phyloP scores from a whole-genome alignment of 1,140 invertebrate species.

The Xylocopa sonorina region DNA sequence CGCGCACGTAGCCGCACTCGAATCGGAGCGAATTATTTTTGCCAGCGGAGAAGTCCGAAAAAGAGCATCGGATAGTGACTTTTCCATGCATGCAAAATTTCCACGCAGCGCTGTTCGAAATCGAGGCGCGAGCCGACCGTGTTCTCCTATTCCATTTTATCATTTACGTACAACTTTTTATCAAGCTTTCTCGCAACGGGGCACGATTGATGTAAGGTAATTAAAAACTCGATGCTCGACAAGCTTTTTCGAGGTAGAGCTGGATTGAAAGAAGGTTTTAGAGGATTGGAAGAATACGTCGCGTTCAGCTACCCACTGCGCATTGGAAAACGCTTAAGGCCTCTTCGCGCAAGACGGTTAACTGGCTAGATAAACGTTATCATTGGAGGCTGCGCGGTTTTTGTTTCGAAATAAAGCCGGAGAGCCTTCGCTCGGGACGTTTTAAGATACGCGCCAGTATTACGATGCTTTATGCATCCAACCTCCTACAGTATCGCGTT shows the following conservation, averaged over 20 bases:
- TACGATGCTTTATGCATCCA: conserved; percentile 20
- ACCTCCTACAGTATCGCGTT: neutral
- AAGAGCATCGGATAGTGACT: conserved; percentile 15
- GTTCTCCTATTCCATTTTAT: neutral
- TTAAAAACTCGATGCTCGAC: neutral
- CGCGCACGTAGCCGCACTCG: neutral
- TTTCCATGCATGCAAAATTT: neutral
- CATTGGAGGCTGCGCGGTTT: conserved; percentile 60
- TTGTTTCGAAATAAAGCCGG: conserved; percentile 52
- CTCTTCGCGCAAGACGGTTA: conserved; percentile 59
- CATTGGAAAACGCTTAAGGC: conserved; percentile 78
- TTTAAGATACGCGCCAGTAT: conserved; percentile 34
- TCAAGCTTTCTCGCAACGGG: no score
- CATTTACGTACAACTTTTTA: neutral
- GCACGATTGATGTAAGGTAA: neutral
- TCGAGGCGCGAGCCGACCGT: neutral
- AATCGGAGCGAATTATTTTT: conserved; percentile 18
- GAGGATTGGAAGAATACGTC: conserved; percentile 37
- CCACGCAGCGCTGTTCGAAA: neutral
- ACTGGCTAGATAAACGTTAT: conserved; percentile 75
- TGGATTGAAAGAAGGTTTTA: conserved; percentile 18
- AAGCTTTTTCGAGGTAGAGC: neutral
- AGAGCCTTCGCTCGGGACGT: conserved; percentile 48
- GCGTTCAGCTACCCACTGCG: conserved; percentile 56
- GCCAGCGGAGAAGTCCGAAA: neutral